Percentiles rank a stretch among this genome's conserved stretches.
These are phyloP conservation scores for Ophioderma brevispina DNA, from an alignment of 35 echinoderm and acorn worm species.

Conservation along the genomic window DNA sequence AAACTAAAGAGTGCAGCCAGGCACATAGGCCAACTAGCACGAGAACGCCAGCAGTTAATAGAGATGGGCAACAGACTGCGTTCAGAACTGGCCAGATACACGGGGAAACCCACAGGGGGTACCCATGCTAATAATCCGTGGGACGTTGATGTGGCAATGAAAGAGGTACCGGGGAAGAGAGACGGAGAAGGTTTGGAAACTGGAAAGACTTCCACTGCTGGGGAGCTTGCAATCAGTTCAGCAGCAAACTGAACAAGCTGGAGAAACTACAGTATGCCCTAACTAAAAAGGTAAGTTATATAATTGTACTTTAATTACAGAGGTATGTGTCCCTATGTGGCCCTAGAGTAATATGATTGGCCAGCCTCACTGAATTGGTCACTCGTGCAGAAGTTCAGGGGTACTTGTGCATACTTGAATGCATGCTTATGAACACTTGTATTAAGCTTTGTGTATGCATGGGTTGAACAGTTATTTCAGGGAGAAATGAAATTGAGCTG, in stretches of 20 bases:
- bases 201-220: slow-evolving; percentile 31
- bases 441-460: too few species aligned
- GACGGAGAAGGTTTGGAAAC: neutral
- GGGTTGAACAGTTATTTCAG: too few species aligned
- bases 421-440: too few species aligned
- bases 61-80: slow-evolving; percentile 86
- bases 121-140: neutral
- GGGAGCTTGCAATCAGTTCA: slow-evolving; percentile 47
- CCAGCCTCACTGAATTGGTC: too few species aligned
- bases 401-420: too few species aligned
- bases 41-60: slow-evolving; percentile 87
- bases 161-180: neutral
- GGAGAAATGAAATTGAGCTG: too few species aligned
- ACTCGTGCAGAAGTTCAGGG: too few species aligned
- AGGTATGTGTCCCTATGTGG: too few species aligned
- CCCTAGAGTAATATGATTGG: too few species aligned
- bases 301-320: too few species aligned
- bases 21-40: slow-evolving; percentile 79
- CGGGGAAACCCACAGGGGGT: neutral
- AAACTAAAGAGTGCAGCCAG: slow-evolving; percentile 85
- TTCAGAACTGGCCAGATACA: slow-evolving; percentile 74
- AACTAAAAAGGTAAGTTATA: slow-evolving; percentile 92
- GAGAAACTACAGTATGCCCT: slow-evolving; percentile 91
- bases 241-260: slow-evolving; percentile 68
- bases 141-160: neutral